phyloP scores from a whole-genome alignment of 1,140 invertebrate species.

The Drosophila nannoptera region DNA sequence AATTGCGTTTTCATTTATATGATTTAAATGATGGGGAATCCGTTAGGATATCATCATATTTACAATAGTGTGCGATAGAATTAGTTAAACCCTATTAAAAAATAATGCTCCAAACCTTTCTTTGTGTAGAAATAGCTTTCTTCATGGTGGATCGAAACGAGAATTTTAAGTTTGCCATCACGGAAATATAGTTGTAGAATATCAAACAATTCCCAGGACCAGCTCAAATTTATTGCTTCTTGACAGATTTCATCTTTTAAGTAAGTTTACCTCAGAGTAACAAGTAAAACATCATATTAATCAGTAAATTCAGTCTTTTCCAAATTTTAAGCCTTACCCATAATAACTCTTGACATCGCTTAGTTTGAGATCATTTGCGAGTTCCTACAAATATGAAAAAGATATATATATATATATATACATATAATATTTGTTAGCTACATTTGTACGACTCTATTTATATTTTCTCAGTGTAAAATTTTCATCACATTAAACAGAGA shows the following conservation, averaged over 20 bases:
- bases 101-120: constrained; percentile 28
- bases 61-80: not conserved
- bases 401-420: not conserved
- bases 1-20: constrained; percentile 20
- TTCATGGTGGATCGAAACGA: constrained; percentile 63
- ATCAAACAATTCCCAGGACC: too few species aligned
- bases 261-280: constrained; percentile 32
- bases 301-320: not conserved
- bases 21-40: constrained; percentile 33
- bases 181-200: not conserved
- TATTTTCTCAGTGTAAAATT: constrained; percentile 8
- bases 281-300: constrained; percentile 31
- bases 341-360: too few species aligned
- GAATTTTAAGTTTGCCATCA: constrained; percentile 5
- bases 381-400: too few species aligned
- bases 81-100: not conserved
- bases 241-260: constrained; percentile 14
- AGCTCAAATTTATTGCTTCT: too few species aligned
- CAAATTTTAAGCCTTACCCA: not conserved
- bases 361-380: too few species aligned
- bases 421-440: not conserved
- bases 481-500: constrained; percentile 44
- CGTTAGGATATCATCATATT: constrained; percentile 31
- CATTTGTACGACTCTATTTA: not conserved
- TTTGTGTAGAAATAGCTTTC: constrained; percentile 68